Evolutionary conservation across 2,888 invertebrate species (phyloP).

Genomic region (Eupithecia vulgata): DNA sequence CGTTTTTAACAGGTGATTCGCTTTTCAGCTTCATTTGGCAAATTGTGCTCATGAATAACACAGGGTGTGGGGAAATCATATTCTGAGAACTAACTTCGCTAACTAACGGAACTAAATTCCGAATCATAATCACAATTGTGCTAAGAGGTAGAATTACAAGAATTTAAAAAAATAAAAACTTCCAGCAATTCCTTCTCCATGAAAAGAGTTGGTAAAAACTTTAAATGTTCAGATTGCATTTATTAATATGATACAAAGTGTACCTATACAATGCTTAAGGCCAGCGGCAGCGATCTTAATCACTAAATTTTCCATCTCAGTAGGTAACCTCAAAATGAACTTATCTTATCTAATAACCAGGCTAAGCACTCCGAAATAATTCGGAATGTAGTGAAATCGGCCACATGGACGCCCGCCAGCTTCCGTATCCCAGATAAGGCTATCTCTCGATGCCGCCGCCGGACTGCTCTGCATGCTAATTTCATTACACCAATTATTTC

Average conservation of each 20-base stretch:
- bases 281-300: background rate
- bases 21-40: constrained; percentile 45
- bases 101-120: constrained; percentile 2
- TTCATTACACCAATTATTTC: constrained; percentile 14
- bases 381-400: constrained; percentile 41
- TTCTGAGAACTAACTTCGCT: background rate
- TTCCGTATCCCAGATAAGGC: constrained; percentile 54
- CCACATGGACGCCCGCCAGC: constrained; percentile 54
- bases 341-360: background rate
- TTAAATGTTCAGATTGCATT: background rate
- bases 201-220: background rate
- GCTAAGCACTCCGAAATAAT: constrained; percentile 36
- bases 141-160: background rate
- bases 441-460: constrained; percentile 43
- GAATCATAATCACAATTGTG: background rate
- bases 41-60: constrained; percentile 17
- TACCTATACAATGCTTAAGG: background rate
- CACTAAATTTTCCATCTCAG: background rate
- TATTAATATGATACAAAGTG: background rate
- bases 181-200: background rate
- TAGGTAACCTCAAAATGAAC: background rate
- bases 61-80: background rate
- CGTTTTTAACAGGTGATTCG: constrained; percentile 49
- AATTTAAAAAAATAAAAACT: background rate
- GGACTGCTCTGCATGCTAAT: constrained; percentile 16